Base-by-base conservation (phyloP, 1,140 invertebrate species). In the Myzus persicae region DNA sequence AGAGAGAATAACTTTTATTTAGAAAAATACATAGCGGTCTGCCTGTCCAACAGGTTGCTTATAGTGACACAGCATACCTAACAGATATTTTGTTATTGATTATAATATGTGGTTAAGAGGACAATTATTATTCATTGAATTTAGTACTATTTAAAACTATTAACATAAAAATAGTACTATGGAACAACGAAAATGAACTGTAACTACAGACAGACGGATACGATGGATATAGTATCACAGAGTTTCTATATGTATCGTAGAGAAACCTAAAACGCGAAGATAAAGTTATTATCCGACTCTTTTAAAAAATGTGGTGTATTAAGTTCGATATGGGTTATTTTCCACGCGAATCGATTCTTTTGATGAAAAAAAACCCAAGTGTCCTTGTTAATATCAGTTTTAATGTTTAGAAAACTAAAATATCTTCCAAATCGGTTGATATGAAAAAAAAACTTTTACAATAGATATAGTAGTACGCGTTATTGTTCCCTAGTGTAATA, bases 401-500 rank as follows among this genome's bases (percentile, higher is more conserved):
- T 76, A 76, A 76, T 76, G 59, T 76, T 76, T n/a, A 26, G 42
- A 85, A 85, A 85, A 14, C 11, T 42, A 48, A 87, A 48, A 48
- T n/a, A 51, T 89, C 46, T 38, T 36, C 48, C 11, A 26, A 89
- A 89, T 89, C 87, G 87, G 4, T 36, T 38, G 87, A 26, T 36
- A 38, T n/a, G 36, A 89, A 36, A 18, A 46, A 31, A 88, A 89
- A 51, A 38, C 87, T 89, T 51, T 89, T 38, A 89, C 46, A 51
- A 51, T 36, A 48, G 18, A 18, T 22, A 88, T 18, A n/a, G 59
- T n/a, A 18, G 6, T 24, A 38, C 40, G 26, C 31, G 84, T 87
- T 89, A 89, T 89, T 51, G 46, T 89, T 51, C 44, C 46, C 87
- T 51, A 36, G 87, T 51, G 87, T 51, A 89, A 89, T 89, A 89